These are phyloP conservation scores for Phoebastria nigripes DNA, from an alignment of 2,797 vertebrate genomes.

Conservation along the genomic window DNA sequence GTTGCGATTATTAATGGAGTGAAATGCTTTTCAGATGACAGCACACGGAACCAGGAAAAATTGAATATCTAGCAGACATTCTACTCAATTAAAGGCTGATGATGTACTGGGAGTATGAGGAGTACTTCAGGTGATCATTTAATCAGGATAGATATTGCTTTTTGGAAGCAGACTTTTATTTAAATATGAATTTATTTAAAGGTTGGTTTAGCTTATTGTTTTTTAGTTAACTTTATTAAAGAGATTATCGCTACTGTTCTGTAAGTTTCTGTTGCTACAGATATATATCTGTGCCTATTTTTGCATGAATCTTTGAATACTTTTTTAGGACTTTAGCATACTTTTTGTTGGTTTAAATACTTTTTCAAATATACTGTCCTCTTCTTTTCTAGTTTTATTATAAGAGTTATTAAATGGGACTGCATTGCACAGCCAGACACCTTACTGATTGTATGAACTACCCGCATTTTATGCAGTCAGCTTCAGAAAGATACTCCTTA, in stretches of 20 bases:
- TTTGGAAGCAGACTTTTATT: background rate
- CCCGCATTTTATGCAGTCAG: background rate
- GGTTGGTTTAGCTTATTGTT: background rate
- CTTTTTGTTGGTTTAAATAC: background rate
- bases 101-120: background rate
- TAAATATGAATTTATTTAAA: background rate
- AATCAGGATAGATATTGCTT: background rate
- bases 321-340: background rate
- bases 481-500: background rate
- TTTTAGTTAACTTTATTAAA: background rate
- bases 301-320: background rate
- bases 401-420: background rate
- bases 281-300: background rate
- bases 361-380: background rate
- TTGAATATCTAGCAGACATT: background rate
- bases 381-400: background rate
- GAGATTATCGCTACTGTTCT: background rate
- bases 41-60: background rate
- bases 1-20: background rate
- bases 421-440: background rate
- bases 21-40: background rate
- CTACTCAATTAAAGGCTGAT: background rate
- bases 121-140: background rate
- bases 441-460: background rate
- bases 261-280: background rate